Base-by-base conservation (phyloP, 2,113 vertebrate species). In the Pithys albifrons region DNA sequence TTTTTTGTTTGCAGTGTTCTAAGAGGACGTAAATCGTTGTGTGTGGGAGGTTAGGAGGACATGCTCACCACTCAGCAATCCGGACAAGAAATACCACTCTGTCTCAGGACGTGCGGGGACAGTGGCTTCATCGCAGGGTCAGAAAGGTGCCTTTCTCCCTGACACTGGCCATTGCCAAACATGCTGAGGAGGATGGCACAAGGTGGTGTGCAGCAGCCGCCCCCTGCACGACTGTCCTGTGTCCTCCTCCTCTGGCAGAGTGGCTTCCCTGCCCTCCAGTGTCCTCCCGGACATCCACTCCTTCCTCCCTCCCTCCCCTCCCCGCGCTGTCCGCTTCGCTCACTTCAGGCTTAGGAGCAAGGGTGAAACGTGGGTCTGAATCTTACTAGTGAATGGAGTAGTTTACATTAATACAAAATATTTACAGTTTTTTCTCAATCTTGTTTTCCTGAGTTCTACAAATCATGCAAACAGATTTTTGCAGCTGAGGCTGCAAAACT, bases 341-440 rank as follows among this genome's bases (percentile, higher is more conserved):
- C 48, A 2, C 37, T 84, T 48, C 80, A 43, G 46, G 14, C 66
- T 55, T 7, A 18, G 66, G 11, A 83, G n/a, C 19, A 33, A 77
- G 28, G 49, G 12, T 11, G 22, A 89, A 52, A 48, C 7, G 0
- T 27, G 39, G 57, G 25, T 39, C 84, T 57, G 8, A 83, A 14
- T 52, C 78, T 66, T 79, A 9, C 46, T 67, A 25, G 25, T 13
- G 54, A 79, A 46, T 8, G 35, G 49, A 79, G 43, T 41, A 55
- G 83, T 94, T 96, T 94, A 95, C 78, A 72, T 79, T 65, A 45
- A 58, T 70, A 75, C 76, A 82, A 94, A 94, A 93, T 88, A 96
- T 92, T 91, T 95, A 95, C 35, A 12, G 25, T 29, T 78, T 74
- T 85, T 95, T 72, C 89, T 76, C 59, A 45, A 78, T n/a, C 25